Percentiles rank a stretch among this genome's conserved stretches.
Evolutionary conservation across 2,113 vertebrate genomes (phyloP).

Genomic region (Poeciliopsis turrubarensis): DNA sequence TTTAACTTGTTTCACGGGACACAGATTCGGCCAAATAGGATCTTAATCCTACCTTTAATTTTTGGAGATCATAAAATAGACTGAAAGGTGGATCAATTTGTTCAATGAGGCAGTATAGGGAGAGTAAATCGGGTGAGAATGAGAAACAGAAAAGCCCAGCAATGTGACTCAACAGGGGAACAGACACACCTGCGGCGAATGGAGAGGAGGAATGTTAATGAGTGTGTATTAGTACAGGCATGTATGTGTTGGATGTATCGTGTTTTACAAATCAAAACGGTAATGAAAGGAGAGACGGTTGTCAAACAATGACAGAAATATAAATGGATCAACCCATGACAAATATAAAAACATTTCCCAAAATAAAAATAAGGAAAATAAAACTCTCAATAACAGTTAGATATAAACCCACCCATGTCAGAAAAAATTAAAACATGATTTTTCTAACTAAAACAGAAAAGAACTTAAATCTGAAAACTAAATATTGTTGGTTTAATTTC

Average conservation of each 20-base stretch:
- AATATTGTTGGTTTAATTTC: constrained; percentile 27
- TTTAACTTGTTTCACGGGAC: constrained; percentile 39
- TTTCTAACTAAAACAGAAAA: constrained; percentile 9
- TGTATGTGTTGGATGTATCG: constrained; percentile 33
- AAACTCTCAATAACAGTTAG: constrained; percentile 32
- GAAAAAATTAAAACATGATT: neutral
- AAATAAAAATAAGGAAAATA: constrained; percentile 12
- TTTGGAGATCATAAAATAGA: constrained; percentile 75
- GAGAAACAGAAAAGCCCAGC: constrained; percentile 74
- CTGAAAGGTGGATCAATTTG: constrained; percentile 85
- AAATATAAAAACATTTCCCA: constrained; percentile 60
- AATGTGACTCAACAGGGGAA: constrained; percentile 64
- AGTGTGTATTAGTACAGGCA: constrained; percentile 14
- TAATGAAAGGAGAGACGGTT: constrained; percentile 41
- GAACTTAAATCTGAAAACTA: constrained; percentile 17
- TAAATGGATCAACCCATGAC: constrained; percentile 60
- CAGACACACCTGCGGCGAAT: constrained; percentile 61
- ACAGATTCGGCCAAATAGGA: constrained; percentile 67
- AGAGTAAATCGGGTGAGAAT: constrained; percentile 76
- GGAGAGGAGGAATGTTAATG: constrained; percentile 69
- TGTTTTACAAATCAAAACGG: constrained; percentile 67
- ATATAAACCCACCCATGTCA: constrained; percentile 52
- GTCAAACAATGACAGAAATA: constrained; percentile 56
- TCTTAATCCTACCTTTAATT: constrained; percentile 63
- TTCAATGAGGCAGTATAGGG: constrained; percentile 79